phyloP scores from a whole-genome alignment of 1,140 invertebrate genomes.

The Laodelphax striatellus region DNA sequence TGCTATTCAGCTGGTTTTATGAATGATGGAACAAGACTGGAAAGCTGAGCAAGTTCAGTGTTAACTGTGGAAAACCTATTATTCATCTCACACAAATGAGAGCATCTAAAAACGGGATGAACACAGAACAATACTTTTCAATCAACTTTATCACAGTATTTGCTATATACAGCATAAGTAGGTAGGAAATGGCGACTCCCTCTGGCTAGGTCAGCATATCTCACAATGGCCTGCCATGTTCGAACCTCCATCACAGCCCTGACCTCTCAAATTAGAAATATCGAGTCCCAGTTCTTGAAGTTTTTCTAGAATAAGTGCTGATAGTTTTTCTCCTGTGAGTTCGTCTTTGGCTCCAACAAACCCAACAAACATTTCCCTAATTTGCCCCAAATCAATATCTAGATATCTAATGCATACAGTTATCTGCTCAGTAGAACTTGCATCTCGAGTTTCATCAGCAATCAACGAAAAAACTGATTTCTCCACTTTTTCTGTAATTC shows the following conservation, averaged over 20 bases:
- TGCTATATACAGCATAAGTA: not conserved
- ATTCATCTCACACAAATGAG: not conserved
- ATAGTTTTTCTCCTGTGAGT: conserved; percentile 1
- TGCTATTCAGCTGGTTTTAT: too few species aligned
- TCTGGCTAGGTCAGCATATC: conserved; percentile 13
- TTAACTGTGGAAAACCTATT: not conserved
- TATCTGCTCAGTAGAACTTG: conserved; percentile 15
- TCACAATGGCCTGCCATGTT: conserved; percentile 20
- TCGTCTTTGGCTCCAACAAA: conserved; percentile 14
- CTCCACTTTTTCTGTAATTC: conserved; percentile 14
- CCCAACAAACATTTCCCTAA: conserved; percentile 21
- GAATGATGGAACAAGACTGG: too few species aligned
- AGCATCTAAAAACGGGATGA: conserved; percentile 5
- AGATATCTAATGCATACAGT: conserved; percentile 18
- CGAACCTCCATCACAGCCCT: conserved; percentile 20
- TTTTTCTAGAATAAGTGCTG: not conserved
- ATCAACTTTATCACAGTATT: not conserved
- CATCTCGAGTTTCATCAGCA: conserved; percentile 20
- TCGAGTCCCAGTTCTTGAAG: conserved; percentile 10
- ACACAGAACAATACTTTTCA: not conserved
- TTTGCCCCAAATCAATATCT: conserved; percentile 1
- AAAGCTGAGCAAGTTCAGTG: too few species aligned
- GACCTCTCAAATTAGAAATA: conserved; percentile 17
- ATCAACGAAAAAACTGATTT: conserved; percentile 11
- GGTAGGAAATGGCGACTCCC: not conserved